phyloP scores from a whole-genome alignment of 1,140 invertebrate genomes.

The Scaptomyza graminum region DNA sequence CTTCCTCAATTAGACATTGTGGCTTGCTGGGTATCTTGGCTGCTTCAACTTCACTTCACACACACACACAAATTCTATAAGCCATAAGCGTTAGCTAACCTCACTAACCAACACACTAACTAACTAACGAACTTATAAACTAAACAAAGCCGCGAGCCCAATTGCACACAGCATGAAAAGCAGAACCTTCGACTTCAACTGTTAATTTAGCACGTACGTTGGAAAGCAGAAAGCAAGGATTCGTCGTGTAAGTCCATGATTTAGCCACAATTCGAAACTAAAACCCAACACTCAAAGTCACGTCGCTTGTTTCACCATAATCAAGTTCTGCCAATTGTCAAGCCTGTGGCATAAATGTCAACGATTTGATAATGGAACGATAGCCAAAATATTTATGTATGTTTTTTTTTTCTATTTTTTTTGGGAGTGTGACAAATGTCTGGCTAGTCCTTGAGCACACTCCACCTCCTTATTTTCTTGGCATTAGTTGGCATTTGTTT shows the following conservation, averaged over 20 bases:
- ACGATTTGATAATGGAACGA: slow-evolving; percentile 77
- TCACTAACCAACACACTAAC: slow-evolving; percentile 54
- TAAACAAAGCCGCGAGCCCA: slow-evolving; percentile 68
- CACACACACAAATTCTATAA: slow-evolving; percentile 2
- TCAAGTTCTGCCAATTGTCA: slow-evolving; percentile 66
- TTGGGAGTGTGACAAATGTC: slow-evolving; percentile 61
- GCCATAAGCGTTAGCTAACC: slow-evolving; percentile 1
- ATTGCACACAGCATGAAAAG: slow-evolving; percentile 23
- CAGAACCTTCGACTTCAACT: slow-evolving; percentile 12
- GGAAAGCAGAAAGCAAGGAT: slow-evolving; percentile 1
- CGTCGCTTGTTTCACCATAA: slow-evolving; percentile 71
- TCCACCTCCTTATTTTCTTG: background rate
- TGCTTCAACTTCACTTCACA: slow-evolving; percentile 51
- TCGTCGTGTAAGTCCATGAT: background rate
- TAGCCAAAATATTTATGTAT: background rate
- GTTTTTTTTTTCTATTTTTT: background rate
- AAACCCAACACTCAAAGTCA: slow-evolving; percentile 22
- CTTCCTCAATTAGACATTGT: slow-evolving; percentile 67
- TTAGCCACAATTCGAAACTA: slow-evolving; percentile 2
- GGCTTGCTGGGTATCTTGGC: slow-evolving; percentile 49
- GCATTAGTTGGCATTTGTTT: slow-evolving; percentile 77
- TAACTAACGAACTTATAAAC: slow-evolving; percentile 73
- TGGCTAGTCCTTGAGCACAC: slow-evolving; percentile 58
- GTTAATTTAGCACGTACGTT: slow-evolving; percentile 75
- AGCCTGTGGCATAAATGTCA: slow-evolving; percentile 78